Evolutionary conservation across 2,888 invertebrate species (phyloP).

Genomic region (Leptinotarsa haldemani): DNA sequence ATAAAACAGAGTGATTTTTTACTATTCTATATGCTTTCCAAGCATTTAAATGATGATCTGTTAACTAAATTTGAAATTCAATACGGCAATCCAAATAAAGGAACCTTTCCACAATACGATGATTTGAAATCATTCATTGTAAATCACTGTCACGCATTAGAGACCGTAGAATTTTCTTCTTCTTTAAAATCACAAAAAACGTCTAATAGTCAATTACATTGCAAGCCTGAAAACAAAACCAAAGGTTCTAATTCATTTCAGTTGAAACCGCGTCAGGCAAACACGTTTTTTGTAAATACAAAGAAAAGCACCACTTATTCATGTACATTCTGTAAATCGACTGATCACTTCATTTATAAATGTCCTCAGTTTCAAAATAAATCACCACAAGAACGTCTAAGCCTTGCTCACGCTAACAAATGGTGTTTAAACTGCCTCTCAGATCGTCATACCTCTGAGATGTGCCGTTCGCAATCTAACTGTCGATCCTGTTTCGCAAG

Average conservation of each 20-base stretch:
- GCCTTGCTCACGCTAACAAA: too few relatives aligned
- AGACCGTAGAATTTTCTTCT: not conserved
- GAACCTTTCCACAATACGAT: not conserved
- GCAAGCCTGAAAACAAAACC: too few relatives aligned
- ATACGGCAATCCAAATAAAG: not conserved
- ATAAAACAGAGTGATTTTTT: not conserved
- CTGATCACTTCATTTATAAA: conserved; percentile 1
- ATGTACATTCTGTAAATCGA: not conserved
- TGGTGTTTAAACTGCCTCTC: too few relatives aligned
- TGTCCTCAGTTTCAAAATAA: not conserved
- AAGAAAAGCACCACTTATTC: not conserved
- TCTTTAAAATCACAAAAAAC: not conserved
- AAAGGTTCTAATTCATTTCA: too few relatives aligned
- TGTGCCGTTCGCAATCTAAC: too few relatives aligned
- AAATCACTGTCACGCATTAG: not conserved
- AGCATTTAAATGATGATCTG: not conserved
- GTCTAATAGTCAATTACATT: not conserved
- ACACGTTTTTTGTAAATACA: too few relatives aligned
- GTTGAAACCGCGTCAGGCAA: too few relatives aligned
- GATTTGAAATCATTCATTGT: not conserved
- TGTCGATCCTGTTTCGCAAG: too few relatives aligned
- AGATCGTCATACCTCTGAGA: too few relatives aligned
- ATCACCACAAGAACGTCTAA: too few relatives aligned
- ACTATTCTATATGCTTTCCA: not conserved
- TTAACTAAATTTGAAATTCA: conserved; percentile 7